phyloP scores from a whole-genome alignment of 2,113 vertebrate species.

The Potamarius usumacintae region DNA sequence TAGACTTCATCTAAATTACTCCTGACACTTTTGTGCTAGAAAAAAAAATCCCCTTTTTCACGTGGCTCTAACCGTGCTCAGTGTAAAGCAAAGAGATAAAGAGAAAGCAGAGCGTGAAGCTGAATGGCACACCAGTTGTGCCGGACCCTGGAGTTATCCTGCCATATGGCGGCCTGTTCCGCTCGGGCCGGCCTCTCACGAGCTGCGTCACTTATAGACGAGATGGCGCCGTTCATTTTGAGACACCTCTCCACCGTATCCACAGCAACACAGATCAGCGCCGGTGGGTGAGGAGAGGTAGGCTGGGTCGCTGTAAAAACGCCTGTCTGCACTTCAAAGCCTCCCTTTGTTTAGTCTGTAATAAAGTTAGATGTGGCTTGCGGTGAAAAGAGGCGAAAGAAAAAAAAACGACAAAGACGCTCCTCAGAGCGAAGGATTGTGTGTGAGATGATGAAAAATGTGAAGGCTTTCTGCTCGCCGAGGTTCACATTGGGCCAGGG shows the following conservation, averaged over 20 bases:
- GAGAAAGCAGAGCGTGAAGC: slow-evolving; percentile 51
- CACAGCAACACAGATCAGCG: slow-evolving; percentile 42
- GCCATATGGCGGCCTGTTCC: slow-evolving; percentile 73
- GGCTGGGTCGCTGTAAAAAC: slow-evolving; percentile 42
- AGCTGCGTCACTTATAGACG: slow-evolving; percentile 56
- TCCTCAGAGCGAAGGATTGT: slow-evolving; percentile 53
- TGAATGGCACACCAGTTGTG: slow-evolving; percentile 60
- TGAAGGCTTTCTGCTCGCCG: slow-evolving; percentile 45
- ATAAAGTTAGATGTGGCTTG: slow-evolving; percentile 57
- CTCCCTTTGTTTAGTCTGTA: slow-evolving; percentile 57
- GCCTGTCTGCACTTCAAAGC: slow-evolving; percentile 46
- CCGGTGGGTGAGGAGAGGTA: slow-evolving; percentile 35
- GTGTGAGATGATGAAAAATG: slow-evolving; percentile 56
- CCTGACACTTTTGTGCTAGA: background rate
- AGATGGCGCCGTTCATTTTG: slow-evolving; percentile 58
- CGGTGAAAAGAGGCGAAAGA: slow-evolving; percentile 44
- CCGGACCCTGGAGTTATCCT: slow-evolving; percentile 65
- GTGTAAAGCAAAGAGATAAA: slow-evolving; percentile 41
- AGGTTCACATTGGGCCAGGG: slow-evolving; percentile 50
- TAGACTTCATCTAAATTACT: slow-evolving; percentile 8
- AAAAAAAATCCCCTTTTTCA: background rate
- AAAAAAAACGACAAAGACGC: slow-evolving; percentile 49
- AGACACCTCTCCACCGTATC: slow-evolving; percentile 47
- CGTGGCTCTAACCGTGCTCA: slow-evolving; percentile 8
- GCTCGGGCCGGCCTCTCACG: slow-evolving; percentile 58